Conservation (phyloP, 2,797 vertebrate genomes). For the Thaleichthys pacificus region DNA sequence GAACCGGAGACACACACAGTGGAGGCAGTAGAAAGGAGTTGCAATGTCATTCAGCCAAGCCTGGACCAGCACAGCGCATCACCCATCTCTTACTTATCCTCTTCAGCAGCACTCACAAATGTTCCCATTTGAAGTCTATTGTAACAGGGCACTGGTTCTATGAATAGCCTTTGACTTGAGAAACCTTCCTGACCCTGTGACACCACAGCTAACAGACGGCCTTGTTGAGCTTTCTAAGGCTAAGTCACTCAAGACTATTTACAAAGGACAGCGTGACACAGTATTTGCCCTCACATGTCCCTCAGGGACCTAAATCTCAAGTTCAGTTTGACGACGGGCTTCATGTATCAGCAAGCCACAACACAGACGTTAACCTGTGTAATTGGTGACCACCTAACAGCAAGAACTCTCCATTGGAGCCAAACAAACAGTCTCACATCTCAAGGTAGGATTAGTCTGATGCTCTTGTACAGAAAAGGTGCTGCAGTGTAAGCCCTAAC, state of each 20-base stretch:
- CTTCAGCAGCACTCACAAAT: no score
- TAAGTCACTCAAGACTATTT: background rate
- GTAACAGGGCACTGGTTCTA: background rate
- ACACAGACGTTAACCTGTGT: no score
- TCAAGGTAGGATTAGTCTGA: conserved; percentile 71
- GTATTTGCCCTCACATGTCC: background rate
- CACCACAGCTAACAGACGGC: background rate
- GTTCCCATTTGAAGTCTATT: background rate
- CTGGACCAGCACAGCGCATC: background rate
- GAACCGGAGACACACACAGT: no score
- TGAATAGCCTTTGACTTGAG: background rate
- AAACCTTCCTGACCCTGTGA: background rate
- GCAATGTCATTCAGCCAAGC: no score
- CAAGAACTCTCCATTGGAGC: no score
- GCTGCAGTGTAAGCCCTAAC: conserved; percentile 64
- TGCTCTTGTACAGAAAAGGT: conserved; percentile 62
- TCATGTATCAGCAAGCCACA: no score
- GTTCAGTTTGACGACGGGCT: background rate
- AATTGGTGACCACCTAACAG: no score
- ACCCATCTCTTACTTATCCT: background rate
- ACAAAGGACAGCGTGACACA: background rate
- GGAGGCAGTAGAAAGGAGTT: no score
- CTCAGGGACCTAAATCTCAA: background rate
- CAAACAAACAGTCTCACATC: conserved; percentile 42
- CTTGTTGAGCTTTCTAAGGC: background rate